Percentiles rank a stretch among this genome's conserved stretches.
phyloP scores from a whole-genome alignment of 1,140 invertebrate species.

The Hyles vespertilio region DNA sequence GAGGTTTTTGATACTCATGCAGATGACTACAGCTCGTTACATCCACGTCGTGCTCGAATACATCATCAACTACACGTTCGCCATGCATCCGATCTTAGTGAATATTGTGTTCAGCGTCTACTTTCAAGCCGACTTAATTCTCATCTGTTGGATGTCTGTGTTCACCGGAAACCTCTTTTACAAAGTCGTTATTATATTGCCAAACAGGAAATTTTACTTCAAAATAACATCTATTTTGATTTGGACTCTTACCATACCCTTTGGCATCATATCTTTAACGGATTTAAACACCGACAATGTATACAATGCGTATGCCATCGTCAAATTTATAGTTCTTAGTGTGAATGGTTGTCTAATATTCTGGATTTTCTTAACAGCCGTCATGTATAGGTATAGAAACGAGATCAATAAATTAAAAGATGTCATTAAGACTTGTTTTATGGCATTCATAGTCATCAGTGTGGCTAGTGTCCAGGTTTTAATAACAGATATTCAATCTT shows the following conservation, averaged over 20 bases:
- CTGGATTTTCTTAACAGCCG: constrained; percentile 33
- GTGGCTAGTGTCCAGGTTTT: constrained; percentile 42
- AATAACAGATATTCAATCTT: constrained; percentile 35
- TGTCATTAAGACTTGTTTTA: constrained; percentile 32
- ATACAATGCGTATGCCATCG: constrained; percentile 27
- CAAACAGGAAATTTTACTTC: too few relatives aligned
- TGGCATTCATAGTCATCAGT: constrained; percentile 37
- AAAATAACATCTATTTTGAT: too few relatives aligned
- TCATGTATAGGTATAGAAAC: constrained; percentile 17
- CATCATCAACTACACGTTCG: constrained; percentile 17
- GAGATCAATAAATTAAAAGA: constrained; percentile 23
- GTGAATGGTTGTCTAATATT: constrained; percentile 36
- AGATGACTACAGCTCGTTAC: constrained; percentile 36
- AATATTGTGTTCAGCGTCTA: constrained; percentile 21
- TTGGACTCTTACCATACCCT: too few relatives aligned
- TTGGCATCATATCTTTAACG: too few relatives aligned
- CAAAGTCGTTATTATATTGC: constrained; percentile 30
- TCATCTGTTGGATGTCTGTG: constrained; percentile 42
- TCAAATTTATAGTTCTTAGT: constrained; percentile 33
- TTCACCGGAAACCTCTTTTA: constrained; percentile 48
- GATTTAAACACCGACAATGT: background rate
- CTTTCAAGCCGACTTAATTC: constrained; percentile 32
- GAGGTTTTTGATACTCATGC: constrained; percentile 40
- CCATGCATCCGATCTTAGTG: background rate
- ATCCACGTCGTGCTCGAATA: constrained; percentile 35